Base-by-base conservation (phyloP, 2,888 invertebrate genomes). In the Agonopterix arenella region DNA sequence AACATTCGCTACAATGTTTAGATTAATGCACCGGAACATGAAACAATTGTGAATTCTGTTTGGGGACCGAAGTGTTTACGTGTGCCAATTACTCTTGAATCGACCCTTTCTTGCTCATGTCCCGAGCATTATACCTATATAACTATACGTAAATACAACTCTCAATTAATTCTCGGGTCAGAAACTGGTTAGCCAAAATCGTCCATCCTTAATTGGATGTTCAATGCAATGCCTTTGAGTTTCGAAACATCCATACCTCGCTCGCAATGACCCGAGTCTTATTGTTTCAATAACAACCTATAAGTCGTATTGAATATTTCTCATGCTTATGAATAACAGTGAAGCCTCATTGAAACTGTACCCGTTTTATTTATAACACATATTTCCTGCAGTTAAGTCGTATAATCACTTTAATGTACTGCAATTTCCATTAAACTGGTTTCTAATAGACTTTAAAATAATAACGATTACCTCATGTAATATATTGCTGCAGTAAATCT, bases 1-100 rank as follows among this genome's bases (percentile, higher is more conserved):
- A 28, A 28, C 28, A 7, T 28, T 28, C 28, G 28, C 28, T 28
- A 28, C 28, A 28, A 36, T 75, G 76, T 80, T 76, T 76, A 72
- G 70, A 67, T 72, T 64, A 68, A 70, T 66, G 61, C 65, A 46
- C n/a, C 38, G 11, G 16, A 37, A 37, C 46, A 46, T 46, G 46
- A 13, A 77, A 76, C 70, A 78, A 76, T 74, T 66, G 70, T 70
- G 66, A 72, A 78, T 77, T 73, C 76, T 74, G 10, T 76, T 76
- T 68, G 66, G 68, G 67, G 68, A 69, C 68, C 61, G 65, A 66
- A 64, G 52, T 75, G 76, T 78, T 77, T 75, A 70, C 68, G 61
- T 66, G 71, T 71, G 68, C 73, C 72, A 28, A 28, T 28, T 28
- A 72, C 62, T 67, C 59, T 63, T 54, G 61, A 52, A 62, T 54